Percentiles rank a stretch among this genome's conserved stretches.
Conservation (phyloP, 1,140 invertebrate species). For the Caerostris darwini region DNA sequence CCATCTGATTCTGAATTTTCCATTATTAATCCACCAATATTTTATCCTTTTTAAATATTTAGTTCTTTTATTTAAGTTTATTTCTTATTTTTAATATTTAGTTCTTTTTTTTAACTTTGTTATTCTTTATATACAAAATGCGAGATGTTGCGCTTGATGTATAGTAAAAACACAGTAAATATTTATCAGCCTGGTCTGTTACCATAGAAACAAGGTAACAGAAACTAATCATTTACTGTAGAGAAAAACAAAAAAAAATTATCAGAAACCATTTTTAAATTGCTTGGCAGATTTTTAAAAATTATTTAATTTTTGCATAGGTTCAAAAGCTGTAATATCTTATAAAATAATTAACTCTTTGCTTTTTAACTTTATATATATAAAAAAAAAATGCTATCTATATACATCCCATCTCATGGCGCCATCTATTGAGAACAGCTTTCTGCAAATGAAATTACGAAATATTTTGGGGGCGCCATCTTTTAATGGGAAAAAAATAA, state of each 20-base stretch:
- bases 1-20: not conserved
- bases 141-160: not conserved
- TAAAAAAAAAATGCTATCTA: not conserved
- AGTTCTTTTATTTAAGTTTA: not conserved
- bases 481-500: not conserved
- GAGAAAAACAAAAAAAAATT: not conserved
- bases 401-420: not conserved
- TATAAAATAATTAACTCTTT: not conserved
- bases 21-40: not conserved
- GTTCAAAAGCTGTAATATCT: not conserved
- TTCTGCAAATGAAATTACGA: not conserved
- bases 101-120: not conserved
- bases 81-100: not conserved
- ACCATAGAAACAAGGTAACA: conserved; percentile 4
- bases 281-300: not conserved
- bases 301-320: not conserved
- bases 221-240: not conserved
- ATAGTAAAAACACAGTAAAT: not conserved
- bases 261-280: not conserved
- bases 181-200: not conserved
- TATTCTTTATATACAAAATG: not conserved
- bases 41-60: not conserved
- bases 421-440: not conserved
- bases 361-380: not conserved
- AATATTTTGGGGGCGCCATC: not conserved